Percentiles rank a stretch among this genome's conserved stretches.
Conservation (phyloP, 2,113 vertebrate genomes). For the Picathartes gymnocephalus region DNA sequence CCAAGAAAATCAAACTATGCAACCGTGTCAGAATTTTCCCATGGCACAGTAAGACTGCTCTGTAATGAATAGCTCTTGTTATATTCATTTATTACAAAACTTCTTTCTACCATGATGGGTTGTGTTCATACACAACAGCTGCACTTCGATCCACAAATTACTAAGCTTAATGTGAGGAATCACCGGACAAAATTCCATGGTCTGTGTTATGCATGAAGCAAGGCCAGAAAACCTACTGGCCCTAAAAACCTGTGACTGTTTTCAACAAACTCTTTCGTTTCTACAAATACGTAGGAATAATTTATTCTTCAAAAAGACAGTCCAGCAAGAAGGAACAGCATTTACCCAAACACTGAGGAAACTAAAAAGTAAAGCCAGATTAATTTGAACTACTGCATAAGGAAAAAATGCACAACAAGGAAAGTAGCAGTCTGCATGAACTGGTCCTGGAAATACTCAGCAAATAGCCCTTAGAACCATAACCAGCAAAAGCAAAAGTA, state of each 20-base stretch:
- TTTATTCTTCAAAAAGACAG: neutral
- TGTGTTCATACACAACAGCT: constrained; percentile 3
- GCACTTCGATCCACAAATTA: constrained; percentile 10
- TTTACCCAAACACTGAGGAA: neutral
- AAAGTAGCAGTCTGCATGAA: neutral
- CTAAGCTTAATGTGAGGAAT: constrained; percentile 1
- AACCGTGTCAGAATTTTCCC: constrained; percentile 18
- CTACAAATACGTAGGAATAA: neutral
- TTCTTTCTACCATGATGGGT: neutral
- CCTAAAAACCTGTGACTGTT: neutral
- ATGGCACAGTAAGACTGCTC: neutral
- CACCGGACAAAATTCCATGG: neutral
- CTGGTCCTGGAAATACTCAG: neutral
- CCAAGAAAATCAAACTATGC: neutral
- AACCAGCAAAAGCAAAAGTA: neutral
- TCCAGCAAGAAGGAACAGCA: neutral
- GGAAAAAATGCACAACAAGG: neutral
- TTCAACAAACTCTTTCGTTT: neutral
- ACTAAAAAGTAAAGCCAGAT: neutral
- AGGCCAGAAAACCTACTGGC: neutral
- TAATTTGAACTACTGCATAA: neutral
- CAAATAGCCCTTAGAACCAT: neutral
- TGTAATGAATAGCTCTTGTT: neutral
- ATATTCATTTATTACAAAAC: neutral
- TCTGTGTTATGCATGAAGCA: neutral